These are phyloP conservation scores for Astyanax mexicanus DNA, from an alignment of 2,797 vertebrate species.

Conservation along the genomic window DNA sequence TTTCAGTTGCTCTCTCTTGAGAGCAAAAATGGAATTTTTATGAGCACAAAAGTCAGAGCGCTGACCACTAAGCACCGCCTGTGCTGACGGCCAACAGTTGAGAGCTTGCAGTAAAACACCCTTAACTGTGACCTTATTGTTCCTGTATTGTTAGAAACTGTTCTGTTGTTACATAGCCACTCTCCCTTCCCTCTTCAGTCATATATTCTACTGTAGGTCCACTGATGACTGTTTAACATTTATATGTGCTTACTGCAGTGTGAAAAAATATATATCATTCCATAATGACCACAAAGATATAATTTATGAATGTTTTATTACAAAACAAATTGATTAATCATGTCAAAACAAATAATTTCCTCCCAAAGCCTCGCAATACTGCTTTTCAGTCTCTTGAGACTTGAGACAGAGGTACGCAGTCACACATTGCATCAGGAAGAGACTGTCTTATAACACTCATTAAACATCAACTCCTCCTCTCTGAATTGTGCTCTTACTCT, in stretches of 20 bases:
- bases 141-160: constrained; percentile 16
- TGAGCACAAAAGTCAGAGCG: constrained; percentile 2
- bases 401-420: constrained; percentile 17
- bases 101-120: background rate
- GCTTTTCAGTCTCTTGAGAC: constrained; percentile 22
- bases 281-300: constrained; percentile 6
- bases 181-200: background rate
- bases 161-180: background rate
- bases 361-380: constrained; percentile 35
- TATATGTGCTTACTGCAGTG: background rate
- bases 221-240: constrained; percentile 8
- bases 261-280: background rate
- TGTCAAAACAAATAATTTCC: constrained; percentile 43
- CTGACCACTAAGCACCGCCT: background rate
- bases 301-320: constrained; percentile 49
- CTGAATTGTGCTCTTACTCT: constrained; percentile 36
- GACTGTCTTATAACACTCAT: background rate
- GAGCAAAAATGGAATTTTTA: constrained; percentile 29
- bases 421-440: constrained; percentile 27
- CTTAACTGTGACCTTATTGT: background rate
- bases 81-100: background rate
- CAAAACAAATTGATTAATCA: constrained; percentile 45
- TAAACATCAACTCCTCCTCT: background rate
- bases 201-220: background rate
- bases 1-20: constrained; percentile 7